phyloP scores from a whole-genome alignment of 2,888 invertebrate genomes.

The Hololepta plana region DNA sequence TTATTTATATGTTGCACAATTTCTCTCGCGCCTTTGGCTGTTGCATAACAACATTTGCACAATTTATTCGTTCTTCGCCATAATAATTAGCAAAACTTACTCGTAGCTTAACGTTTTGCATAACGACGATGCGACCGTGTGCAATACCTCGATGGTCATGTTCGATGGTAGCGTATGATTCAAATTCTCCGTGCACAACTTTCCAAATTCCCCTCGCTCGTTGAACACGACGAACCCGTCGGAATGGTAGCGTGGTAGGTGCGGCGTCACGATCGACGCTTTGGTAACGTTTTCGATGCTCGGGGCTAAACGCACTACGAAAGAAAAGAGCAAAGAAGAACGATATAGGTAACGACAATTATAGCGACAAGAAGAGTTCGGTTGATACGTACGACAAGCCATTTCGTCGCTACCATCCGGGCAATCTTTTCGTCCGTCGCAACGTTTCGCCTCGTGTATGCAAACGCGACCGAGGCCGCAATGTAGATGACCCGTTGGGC shows the following conservation, averaged over 20 bases:
- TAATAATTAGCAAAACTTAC: slow-evolving; percentile 31
- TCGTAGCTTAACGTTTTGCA: slow-evolving; percentile 60
- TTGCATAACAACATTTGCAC: not conserved
- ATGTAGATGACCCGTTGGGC: slow-evolving; percentile 50
- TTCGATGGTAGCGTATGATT: slow-evolving; percentile 37
- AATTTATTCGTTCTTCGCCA: slow-evolving; percentile 2
- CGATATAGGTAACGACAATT: not conserved
- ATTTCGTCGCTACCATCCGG: slow-evolving; percentile 75
- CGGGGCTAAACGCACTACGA: slow-evolving; percentile 56
- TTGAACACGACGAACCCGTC: slow-evolving; percentile 75
- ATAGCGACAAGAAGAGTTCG: not conserved
- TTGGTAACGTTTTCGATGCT: slow-evolving; percentile 44
- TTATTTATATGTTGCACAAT: too few relatives aligned
- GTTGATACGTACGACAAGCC: slow-evolving; percentile 54
- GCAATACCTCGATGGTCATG: slow-evolving; percentile 25
- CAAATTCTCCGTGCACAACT: slow-evolving; percentile 64
- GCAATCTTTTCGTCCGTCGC: slow-evolving; percentile 71
- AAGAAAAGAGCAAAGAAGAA: slow-evolving; percentile 3
- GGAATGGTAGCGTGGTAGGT: slow-evolving; percentile 47
- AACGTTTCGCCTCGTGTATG: slow-evolving; percentile 48
- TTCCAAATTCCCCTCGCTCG: slow-evolving; percentile 63
- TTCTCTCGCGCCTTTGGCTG: too few relatives aligned
- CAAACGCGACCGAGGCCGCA: slow-evolving; percentile 66
- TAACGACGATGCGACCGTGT: slow-evolving; percentile 58
- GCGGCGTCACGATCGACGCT: slow-evolving; percentile 46